Evolutionary conservation across 2,888 invertebrate species (phyloP).

Genomic region (Nomada ruficornis): DNA sequence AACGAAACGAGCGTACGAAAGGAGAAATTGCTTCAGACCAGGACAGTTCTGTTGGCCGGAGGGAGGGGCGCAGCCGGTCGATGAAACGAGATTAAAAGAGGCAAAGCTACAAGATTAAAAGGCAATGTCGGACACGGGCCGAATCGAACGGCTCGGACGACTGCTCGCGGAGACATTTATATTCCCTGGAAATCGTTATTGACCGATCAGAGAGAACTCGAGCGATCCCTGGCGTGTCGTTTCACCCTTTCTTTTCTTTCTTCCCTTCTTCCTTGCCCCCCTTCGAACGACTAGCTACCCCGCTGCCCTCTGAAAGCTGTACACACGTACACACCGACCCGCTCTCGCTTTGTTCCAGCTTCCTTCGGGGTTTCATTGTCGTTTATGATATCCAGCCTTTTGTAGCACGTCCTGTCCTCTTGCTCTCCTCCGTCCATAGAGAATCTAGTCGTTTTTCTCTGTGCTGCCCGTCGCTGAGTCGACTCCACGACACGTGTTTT

Average conservation of each 20-base stretch:
- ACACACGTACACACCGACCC: conserved; percentile 6
- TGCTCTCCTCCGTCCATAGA: too few relatives aligned
- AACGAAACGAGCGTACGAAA: conserved; percentile 57
- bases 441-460: conserved; percentile 9
- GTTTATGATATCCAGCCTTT: conserved; percentile 45
- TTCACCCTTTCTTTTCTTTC: conserved; percentile 27
- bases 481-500: background rate
- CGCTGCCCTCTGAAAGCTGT: conserved; percentile 26
- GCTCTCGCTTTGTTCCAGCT: conserved; percentile 19
- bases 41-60: background rate
- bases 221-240: conserved; percentile 49
- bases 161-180: conserved; percentile 74
- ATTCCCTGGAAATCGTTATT: conserved; percentile 75
- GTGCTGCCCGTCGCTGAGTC: background rate
- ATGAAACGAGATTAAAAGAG: conserved; percentile 78
- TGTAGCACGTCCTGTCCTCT: conserved; percentile 4
- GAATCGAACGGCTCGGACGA: conserved; percentile 58
- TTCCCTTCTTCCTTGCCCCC: background rate
- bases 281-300: background rate
- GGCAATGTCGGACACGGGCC: conserved; percentile 72
- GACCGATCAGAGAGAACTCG: conserved; percentile 66
- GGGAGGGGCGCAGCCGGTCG: conserved; percentile 58
- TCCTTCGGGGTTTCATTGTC: conserved; percentile 37
- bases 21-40: conserved; percentile 73
- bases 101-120: conserved; percentile 78